Base-by-base conservation (phyloP, 2,113 vertebrate species). In the Struthio camelus region DNA sequence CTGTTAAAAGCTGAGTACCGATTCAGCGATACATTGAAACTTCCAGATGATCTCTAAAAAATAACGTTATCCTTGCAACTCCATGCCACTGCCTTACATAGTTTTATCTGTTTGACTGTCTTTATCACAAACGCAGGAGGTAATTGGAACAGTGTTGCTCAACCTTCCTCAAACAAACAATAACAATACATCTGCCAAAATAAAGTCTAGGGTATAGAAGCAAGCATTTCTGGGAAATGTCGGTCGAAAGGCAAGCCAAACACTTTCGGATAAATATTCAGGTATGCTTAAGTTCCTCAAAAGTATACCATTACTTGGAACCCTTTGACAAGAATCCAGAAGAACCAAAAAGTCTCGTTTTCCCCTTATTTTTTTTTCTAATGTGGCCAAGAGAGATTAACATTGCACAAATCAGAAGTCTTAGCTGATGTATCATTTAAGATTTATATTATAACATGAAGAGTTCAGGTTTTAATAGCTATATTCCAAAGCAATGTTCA, bases 31-130 rank as follows among this genome's bases (percentile, higher is more conserved):
- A 12, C 34, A 12, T 15, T 27, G 38, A 44, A 67, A 78, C 14
- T 46, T 34, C 40, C 72, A 53, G 14, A 4, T 0, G 30, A 17
- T 22, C 56, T 38, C 65, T 56, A 23, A 67, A 42, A 19, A 38
- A 48, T 15, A 2, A 22, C 34, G 56, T 22, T 44, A 10, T 5
- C 14, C 18, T 5, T 10, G 25, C 48, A 65, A 59, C 48, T 40
- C 53, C 48, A 6, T 0, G 9, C 54, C 54, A 2, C 2, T 16
- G 38, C 70, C 46, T n/a, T 11, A 1, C 62, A 28, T 27, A 23
- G 3, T 30, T 36, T 6, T 32, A 54, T 23, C 51, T 27, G 1
- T 32, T 51, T 50, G 2, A 18, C 50, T 7, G 30, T 8, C 32
- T 59, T 40, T 16, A 34, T 34, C 72, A 62, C 20, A 28, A 56